Percentiles rank a stretch among this genome's conserved stretches.
phyloP scores from a whole-genome alignment of 2,113 vertebrate genomes.

The Elanoides forficatus region DNA sequence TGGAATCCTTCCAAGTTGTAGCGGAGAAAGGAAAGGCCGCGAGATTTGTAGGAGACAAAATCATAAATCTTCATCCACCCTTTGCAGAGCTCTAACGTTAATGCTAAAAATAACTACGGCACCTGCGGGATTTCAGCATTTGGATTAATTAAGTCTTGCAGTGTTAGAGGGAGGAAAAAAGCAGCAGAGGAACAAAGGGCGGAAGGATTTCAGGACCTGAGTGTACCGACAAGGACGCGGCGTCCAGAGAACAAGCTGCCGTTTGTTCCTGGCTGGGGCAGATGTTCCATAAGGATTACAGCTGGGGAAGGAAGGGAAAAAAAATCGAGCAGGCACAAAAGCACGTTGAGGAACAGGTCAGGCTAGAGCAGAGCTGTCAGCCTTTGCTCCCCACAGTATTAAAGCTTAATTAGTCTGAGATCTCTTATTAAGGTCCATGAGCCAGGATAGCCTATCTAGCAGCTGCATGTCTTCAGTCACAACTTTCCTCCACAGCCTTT shows the following conservation, averaged over 20 bases:
- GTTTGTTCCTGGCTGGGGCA: neutral
- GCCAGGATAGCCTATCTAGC: neutral
- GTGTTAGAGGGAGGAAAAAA: neutral
- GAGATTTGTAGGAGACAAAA: constrained; percentile 40
- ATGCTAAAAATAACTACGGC: constrained; percentile 61
- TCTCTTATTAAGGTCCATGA: neutral
- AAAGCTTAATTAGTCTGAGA: neutral
- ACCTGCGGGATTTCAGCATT: neutral
- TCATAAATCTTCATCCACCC: constrained; percentile 37
- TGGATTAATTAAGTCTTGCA: constrained; percentile 44
- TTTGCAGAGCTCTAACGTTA: constrained; percentile 30
- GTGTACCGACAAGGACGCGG: neutral
- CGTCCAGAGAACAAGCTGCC: neutral
- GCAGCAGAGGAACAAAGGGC: constrained; percentile 5
- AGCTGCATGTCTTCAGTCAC: neutral
- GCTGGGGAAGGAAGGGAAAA: neutral
- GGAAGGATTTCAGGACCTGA: neutral
- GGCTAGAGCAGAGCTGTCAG: neutral
- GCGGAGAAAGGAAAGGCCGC: neutral
- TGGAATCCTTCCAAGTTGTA: constrained; percentile 27
- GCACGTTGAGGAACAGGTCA: neutral
- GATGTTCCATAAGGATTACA: constrained; percentile 10
- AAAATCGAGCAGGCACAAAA: neutral
- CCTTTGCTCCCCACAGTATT: neutral
- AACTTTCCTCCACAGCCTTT: neutral